Percentiles rank a stretch among this genome's conserved stretches.
Conservation (phyloP, 2,113 vertebrate species). For the Poicephalus meyeri region DNA sequence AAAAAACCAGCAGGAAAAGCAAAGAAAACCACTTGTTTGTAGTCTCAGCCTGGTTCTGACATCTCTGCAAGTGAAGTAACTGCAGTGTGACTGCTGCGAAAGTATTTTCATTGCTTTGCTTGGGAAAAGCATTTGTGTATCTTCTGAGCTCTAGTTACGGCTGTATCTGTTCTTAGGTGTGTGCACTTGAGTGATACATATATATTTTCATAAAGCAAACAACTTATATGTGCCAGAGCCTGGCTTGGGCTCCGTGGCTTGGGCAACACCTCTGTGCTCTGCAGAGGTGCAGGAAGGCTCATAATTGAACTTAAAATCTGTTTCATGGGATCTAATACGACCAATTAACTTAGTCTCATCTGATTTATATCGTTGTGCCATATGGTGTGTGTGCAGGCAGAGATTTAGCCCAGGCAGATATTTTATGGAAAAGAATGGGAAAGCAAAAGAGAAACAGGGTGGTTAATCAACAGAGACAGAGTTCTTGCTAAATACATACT, state of each 20-base stretch:
- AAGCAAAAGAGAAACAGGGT: background rate
- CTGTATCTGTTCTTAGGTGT: background rate
- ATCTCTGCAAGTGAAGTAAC: slow-evolving; percentile 38
- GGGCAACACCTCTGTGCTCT: background rate
- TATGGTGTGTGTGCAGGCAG: background rate
- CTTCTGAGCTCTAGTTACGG: slow-evolving; percentile 15
- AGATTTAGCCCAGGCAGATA: slow-evolving; percentile 3
- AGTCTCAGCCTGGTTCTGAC: background rate
- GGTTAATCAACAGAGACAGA: background rate
- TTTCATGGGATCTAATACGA: slow-evolving; percentile 27
- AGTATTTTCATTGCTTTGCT: background rate
- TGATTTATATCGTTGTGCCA: background rate
- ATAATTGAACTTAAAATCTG: slow-evolving; percentile 64
- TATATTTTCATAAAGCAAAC: background rate
- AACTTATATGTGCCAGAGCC: background rate
- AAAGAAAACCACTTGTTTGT: background rate
- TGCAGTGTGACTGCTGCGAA: background rate
- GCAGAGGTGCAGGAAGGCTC: slow-evolving; percentile 39
- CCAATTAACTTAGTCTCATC: slow-evolving; percentile 54
- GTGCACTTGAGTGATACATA: background rate
- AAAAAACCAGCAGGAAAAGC: background rate
- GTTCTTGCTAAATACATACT: slow-evolving; percentile 5
- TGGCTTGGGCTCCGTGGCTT: background rate
- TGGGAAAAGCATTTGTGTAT: background rate
- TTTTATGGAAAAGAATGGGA: background rate